phyloP scores from a whole-genome alignment of 2,888 invertebrate species.

The Orthosia incerta region DNA sequence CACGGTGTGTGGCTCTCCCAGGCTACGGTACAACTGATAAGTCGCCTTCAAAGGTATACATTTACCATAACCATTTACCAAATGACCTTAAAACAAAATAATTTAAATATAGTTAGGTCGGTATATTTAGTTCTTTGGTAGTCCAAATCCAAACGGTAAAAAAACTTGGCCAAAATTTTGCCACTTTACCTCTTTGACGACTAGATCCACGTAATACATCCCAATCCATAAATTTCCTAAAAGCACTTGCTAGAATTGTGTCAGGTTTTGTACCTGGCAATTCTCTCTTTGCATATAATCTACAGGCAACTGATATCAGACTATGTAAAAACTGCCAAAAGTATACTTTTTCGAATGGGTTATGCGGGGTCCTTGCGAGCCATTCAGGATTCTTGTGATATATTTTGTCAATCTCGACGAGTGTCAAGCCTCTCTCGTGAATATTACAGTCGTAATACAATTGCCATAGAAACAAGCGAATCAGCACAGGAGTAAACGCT shows the following conservation, averaged over 20 bases:
- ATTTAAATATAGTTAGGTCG: not conserved
- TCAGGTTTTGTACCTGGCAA: slow-evolving; percentile 80
- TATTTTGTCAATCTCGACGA: slow-evolving; percentile 89
- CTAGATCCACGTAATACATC: slow-evolving; percentile 85
- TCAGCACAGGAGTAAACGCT: slow-evolving; percentile 84
- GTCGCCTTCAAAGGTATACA: slow-evolving; percentile 84
- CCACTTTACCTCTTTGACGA: slow-evolving; percentile 81
- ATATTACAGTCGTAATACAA: slow-evolving; percentile 91
- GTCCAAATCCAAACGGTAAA: not conserved
- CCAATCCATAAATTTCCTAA: slow-evolving; percentile 88
- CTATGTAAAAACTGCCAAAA: slow-evolving; percentile 92
- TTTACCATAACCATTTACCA: slow-evolving; percentile 79
- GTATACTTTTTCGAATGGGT: slow-evolving; percentile 92
- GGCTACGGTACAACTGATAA: slow-evolving; percentile 83
- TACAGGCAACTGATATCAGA: slow-evolving; percentile 88
- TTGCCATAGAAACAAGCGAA: slow-evolving; percentile 91
- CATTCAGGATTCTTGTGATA: slow-evolving; percentile 87
- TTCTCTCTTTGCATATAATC: slow-evolving; percentile 82
- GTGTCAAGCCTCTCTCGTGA: slow-evolving; percentile 85
- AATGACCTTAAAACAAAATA: slow-evolving; percentile 72
- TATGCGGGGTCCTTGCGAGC: slow-evolving; percentile 84
- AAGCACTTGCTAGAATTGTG: slow-evolving; percentile 88
- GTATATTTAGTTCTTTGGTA: not conserved
- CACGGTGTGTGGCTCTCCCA: slow-evolving; percentile 88
- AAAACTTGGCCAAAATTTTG: not conserved